Evolutionary conservation across 2,797 vertebrate species (phyloP).

Genomic region (Tenualosa ilisha): DNA sequence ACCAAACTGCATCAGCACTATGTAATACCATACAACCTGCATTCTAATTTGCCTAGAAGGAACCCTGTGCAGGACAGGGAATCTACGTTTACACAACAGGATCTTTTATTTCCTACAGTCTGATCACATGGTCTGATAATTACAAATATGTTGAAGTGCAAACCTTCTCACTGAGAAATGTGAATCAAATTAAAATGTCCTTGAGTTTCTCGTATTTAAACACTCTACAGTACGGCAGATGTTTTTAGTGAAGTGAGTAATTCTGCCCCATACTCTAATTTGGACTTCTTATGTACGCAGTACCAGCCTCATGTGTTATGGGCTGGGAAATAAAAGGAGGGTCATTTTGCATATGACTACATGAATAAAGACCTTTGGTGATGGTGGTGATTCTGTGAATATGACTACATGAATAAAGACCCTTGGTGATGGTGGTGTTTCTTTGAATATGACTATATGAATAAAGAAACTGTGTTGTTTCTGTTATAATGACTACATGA

Average conservation of each 20-base stretch:
- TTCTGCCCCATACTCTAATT: neutral
- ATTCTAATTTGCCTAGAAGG: neutral
- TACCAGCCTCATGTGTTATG: neutral
- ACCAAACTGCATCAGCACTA: neutral
- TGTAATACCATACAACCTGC: neutral
- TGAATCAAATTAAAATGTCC: neutral
- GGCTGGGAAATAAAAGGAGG: neutral
- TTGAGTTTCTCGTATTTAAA: neutral
- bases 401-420: too few species aligned
- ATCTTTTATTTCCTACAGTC: neutral
- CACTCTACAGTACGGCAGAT: neutral
- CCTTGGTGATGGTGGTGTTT: too few species aligned
- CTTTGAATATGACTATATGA: too few species aligned
- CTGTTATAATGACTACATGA: too few species aligned
- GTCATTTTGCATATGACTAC: neutral
- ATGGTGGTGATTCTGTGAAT: too few species aligned
- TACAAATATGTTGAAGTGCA: neutral
- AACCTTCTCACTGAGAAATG: neutral
- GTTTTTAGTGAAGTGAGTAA: neutral
- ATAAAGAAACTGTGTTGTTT: neutral
- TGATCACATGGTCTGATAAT: neutral
- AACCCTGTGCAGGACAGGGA: neutral
- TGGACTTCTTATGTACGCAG: neutral
- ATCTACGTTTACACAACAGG: neutral
- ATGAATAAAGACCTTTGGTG: too few species aligned